phyloP scores from a whole-genome alignment of 2,797 vertebrate species.

The Galaxias olidus region DNA sequence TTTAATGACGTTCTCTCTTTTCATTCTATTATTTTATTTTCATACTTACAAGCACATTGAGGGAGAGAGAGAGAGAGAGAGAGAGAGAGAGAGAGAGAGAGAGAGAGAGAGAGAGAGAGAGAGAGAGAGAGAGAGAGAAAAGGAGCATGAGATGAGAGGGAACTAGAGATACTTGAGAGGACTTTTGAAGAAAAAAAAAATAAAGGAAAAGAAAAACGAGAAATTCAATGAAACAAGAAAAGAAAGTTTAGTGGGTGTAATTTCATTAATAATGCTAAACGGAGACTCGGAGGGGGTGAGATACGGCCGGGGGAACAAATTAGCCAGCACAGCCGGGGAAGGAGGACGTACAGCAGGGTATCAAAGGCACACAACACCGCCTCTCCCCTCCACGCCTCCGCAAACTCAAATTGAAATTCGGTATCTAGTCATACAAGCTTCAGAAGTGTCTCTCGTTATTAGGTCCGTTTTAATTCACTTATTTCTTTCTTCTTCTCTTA shows the following conservation, averaged over 20 bases:
- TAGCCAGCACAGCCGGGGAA: constrained; percentile 66
- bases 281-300: constrained; percentile 48
- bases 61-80: constrained; percentile 2
- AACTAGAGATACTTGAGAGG: constrained; percentile 33
- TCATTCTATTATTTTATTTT: constrained; percentile 29
- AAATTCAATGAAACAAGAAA: constrained; percentile 61
- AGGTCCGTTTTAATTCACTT: constrained; percentile 32
- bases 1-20: constrained; percentile 60
- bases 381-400: constrained; percentile 63
- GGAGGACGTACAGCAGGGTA: constrained; percentile 61
- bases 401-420: constrained; percentile 70
- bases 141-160: not conserved
- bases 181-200: constrained; percentile 40
- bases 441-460: constrained; percentile 63
- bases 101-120: not conserved
- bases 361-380: constrained; percentile 67
- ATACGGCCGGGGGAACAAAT: constrained; percentile 66
- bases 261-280: constrained; percentile 79
- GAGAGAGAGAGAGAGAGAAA: constrained; percentile 16
- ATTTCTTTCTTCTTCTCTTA: constrained; percentile 5
- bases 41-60: constrained; percentile 11
- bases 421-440: constrained; percentile 69
- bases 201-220: constrained; percentile 22
- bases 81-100: constrained; percentile 4
- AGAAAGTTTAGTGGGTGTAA: constrained; percentile 75